phyloP scores from a whole-genome alignment of 1,140 invertebrate genomes.

The Dufourea novaeangliae region DNA sequence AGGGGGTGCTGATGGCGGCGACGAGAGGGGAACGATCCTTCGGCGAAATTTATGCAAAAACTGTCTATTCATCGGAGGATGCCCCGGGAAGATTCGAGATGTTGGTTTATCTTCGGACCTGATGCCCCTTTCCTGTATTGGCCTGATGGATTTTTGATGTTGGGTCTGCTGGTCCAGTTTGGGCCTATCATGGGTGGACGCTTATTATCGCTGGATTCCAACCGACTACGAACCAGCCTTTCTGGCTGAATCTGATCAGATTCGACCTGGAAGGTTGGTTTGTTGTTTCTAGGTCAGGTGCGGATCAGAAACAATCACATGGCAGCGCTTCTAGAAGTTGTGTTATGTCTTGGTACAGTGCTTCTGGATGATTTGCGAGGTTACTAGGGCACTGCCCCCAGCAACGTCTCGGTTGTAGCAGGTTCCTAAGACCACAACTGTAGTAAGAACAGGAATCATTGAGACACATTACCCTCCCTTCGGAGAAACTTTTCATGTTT shows the following conservation, averaged over 20 bases:
- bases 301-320: neutral
- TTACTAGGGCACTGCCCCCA: neutral
- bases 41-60: slow-evolving; percentile 64
- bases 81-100: slow-evolving; percentile 49
- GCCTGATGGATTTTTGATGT: slow-evolving; percentile 39
- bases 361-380: neutral
- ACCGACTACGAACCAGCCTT: too few relatives aligned
- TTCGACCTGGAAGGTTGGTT: too few relatives aligned
- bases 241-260: too few relatives aligned
- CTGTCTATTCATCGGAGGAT: slow-evolving; percentile 56
- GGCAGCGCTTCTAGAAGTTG: neutral
- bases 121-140: slow-evolving; percentile 4
- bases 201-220: too few relatives aligned
- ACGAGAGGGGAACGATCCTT: slow-evolving; percentile 48
- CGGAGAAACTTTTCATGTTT: neutral
- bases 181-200: too few relatives aligned
- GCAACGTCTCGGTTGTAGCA: neutral
- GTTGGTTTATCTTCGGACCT: slow-evolving; percentile 57
- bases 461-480: neutral
- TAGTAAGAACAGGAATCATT: neutral
- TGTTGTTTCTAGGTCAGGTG: neutral
- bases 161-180: neutral
- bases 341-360: neutral
- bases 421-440: neutral
- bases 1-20: slow-evolving; percentile 62